Evolutionary conservation across 2,113 vertebrate genomes (phyloP).

Genomic region (Corynorhinus townsendii): DNA sequence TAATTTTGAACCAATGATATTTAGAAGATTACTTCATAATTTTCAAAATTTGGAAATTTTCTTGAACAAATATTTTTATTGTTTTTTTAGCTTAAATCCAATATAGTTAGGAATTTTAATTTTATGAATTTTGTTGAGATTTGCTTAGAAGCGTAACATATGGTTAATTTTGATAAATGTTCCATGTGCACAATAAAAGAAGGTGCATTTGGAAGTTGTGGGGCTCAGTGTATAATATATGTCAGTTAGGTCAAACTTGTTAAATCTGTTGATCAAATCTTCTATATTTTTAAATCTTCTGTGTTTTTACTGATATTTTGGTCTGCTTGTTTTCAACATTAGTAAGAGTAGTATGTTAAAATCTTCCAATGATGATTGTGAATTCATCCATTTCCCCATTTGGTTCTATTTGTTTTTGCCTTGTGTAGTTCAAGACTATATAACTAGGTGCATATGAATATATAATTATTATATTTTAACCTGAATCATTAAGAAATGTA

Average conservation of each 20-base stretch:
- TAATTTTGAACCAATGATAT: neutral
- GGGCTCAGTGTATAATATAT: neutral
- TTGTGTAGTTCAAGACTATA: neutral
- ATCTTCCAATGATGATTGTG: neutral
- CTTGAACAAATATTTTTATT: neutral
- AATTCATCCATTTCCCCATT: neutral
- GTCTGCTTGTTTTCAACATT: neutral
- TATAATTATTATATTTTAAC: neutral
- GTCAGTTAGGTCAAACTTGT: neutral
- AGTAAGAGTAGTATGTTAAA: neutral
- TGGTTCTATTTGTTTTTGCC: neutral
- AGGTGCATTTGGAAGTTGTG: neutral
- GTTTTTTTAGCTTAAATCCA: neutral
- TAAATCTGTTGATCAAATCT: neutral
- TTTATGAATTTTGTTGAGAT: neutral
- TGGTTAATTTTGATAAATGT: constrained; percentile 1
- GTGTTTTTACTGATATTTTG: neutral
- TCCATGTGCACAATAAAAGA: neutral
- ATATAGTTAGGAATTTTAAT: neutral
- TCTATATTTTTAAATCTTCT: neutral
- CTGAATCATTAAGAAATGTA: neutral
- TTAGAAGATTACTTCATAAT: neutral
- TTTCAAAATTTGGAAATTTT: neutral
- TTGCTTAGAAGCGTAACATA: neutral
- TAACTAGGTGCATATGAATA: neutral